Conservation (phyloP, 2,797 vertebrate genomes). For the Pipistrellus nathusii region DNA sequence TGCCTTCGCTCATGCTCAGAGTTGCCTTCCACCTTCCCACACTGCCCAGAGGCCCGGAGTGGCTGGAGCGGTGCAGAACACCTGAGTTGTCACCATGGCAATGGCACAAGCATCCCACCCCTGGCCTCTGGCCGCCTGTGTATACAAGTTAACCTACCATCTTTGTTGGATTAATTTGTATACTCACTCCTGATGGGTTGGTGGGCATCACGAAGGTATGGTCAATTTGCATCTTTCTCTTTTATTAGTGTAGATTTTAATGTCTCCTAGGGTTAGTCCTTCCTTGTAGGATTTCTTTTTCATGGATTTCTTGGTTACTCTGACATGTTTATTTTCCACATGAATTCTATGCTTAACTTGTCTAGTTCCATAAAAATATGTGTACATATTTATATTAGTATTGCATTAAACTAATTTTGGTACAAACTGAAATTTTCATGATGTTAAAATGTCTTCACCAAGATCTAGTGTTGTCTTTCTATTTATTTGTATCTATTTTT, state of each 20-base stretch:
- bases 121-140: no score
- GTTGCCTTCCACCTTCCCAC: no score
- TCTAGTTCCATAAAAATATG: not conserved
- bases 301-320: slow-evolving; percentile 28
- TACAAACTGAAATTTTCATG: slow-evolving; percentile 35
- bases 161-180: no score
- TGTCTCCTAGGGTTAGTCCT: not conserved
- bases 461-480: slow-evolving; percentile 27
- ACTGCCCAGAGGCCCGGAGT: no score
- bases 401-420: slow-evolving; percentile 42
- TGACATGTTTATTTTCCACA: slow-evolving; percentile 26
- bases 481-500: slow-evolving; percentile 49
- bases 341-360: slow-evolving; percentile 6
- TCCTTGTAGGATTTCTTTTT: slow-evolving; percentile 3
- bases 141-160: no score
- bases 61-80: no score
- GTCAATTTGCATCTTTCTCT: no score
- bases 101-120: no score
- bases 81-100: no score
- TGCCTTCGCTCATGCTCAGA: no score
- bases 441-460: not conserved
- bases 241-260: not conserved
- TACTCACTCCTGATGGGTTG: no score
- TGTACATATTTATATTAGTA: slow-evolving; percentile 14
- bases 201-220: no score